Evolutionary conservation across 2,888 invertebrate genomes (phyloP).

Genomic region (Amiota mariae): DNA sequence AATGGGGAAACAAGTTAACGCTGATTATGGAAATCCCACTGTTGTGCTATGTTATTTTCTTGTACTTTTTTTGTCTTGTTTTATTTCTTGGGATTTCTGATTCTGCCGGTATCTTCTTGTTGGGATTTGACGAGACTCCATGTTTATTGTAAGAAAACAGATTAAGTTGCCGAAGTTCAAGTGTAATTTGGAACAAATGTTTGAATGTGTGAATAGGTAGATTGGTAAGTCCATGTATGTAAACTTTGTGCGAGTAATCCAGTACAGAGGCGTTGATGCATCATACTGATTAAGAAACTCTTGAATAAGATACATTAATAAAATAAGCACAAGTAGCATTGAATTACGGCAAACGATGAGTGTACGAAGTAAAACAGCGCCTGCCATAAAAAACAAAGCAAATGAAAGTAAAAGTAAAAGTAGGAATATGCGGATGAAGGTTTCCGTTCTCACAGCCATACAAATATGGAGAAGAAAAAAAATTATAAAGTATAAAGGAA

Average conservation of each 20-base stretch:
- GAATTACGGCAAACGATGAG: conserved; percentile 14
- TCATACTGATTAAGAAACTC: conserved; percentile 9
- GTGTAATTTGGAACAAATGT: conserved; percentile 24
- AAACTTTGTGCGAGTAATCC: background rate
- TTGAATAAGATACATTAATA: conserved; percentile 57
- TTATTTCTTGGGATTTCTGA: background rate
- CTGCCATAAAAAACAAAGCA: background rate
- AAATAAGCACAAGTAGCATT: conserved; percentile 53
- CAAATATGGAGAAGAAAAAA: background rate
- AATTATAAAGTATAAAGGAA: background rate
- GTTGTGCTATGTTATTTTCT: background rate
- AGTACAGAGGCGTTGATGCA: background rate
- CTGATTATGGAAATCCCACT: conserved; percentile 62
- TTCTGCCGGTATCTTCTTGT: no score
- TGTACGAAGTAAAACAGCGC: background rate
- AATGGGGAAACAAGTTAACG: conserved; percentile 64
- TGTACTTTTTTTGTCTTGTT: background rate
- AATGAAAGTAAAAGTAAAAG: background rate
- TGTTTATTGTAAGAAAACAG: conserved; percentile 10
- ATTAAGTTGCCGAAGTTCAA: conserved; percentile 22
- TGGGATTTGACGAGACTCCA: background rate
- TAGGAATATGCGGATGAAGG: background rate
- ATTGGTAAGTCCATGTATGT: background rate
- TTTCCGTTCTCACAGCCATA: no score
- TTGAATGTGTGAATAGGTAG: background rate